Evolutionary conservation across 2,113 vertebrate genomes (phyloP), one percentile per base, ranked within the genome.

Genomic region (Sceloporus undulatus): DNA sequence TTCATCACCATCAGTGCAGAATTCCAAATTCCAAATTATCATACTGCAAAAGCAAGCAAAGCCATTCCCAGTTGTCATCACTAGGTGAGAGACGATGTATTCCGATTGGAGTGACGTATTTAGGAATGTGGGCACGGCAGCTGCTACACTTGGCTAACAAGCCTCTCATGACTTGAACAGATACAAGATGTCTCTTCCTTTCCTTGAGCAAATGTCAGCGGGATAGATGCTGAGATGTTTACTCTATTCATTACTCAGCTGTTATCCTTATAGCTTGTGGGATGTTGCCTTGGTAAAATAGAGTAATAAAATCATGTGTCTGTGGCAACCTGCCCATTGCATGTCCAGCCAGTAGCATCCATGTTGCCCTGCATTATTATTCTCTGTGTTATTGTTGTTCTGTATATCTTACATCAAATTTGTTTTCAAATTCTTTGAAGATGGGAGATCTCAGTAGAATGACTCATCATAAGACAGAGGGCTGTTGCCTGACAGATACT

Each of bases 81-180:
- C 87, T 92, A 89, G 91, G 91, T 95, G 80, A 5, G 75, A 74
- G 56, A 90, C 85, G 2, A 59, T 87, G 86, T 59, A 40, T 92
- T 90, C 73, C 88, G 79, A 70, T 93, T 80, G 25, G 85, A 94
- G 88, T 89, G 56, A 87, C 71, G 94, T 85, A 77, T 14, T 87
- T 76, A 86, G 88, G 91, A 93, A 81, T n/a, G 34, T 90, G 56
- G 91, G 92, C 87, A 87, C 62, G 91, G 92, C 92, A 94, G 93
- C 93, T 94, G 91, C 89, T 71, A 0, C 0, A 7, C 90, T 95
- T 87, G 86, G 93, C 93, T 95, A 91, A 87, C 19, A 3, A 13
- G 89, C 89, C 88, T 94, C 85, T 87, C 82, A 9, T 92, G 91
- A 91, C 84, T 3, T 79, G 73, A 94, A 84, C 92, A 94, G 90